Percentiles rank a stretch among this genome's conserved stretches.
These are phyloP conservation scores for Cephalophus harveyi DNA, from an alignment of 2,113 vertebrate genomes.

Conservation along the genomic window DNA sequence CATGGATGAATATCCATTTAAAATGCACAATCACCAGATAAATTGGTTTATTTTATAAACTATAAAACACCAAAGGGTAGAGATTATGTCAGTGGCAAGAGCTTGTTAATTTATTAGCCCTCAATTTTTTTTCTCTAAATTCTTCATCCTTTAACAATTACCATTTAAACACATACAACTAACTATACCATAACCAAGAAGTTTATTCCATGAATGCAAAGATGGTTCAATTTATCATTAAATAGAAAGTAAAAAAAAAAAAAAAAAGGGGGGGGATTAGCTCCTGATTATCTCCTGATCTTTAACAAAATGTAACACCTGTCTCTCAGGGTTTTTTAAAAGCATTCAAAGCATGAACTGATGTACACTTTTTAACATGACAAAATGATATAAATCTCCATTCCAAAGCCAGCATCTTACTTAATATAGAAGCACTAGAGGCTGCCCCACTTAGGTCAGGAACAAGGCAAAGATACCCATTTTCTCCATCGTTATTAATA, in stretches of 20 bases:
- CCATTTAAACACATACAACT: background rate
- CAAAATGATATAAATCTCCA: background rate
- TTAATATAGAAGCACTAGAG: background rate
- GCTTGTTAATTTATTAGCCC: background rate
- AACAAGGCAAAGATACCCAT: background rate
- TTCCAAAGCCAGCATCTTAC: background rate
- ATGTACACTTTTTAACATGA: background rate
- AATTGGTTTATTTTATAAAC: background rate
- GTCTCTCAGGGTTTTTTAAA: background rate
- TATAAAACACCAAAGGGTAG: background rate
- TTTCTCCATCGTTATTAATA: background rate
- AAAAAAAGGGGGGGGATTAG: background rate
- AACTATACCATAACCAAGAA: background rate
- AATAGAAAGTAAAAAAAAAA: background rate
- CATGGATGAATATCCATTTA: background rate
- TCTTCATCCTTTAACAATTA: background rate
- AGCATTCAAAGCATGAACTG: background rate
- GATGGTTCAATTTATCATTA: background rate
- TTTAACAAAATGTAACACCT: background rate
- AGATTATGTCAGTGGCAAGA: background rate
- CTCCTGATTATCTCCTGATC: background rate
- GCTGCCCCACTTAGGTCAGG: background rate
- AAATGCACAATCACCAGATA: background rate
- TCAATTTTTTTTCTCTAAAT: background rate
- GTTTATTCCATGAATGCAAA: background rate